A percentile compares a stretch with the other conserved stretches of the same genome.
Conservation (phyloP, 2,888 invertebrate species). For the Psylliodes chrysocephalus region DNA sequence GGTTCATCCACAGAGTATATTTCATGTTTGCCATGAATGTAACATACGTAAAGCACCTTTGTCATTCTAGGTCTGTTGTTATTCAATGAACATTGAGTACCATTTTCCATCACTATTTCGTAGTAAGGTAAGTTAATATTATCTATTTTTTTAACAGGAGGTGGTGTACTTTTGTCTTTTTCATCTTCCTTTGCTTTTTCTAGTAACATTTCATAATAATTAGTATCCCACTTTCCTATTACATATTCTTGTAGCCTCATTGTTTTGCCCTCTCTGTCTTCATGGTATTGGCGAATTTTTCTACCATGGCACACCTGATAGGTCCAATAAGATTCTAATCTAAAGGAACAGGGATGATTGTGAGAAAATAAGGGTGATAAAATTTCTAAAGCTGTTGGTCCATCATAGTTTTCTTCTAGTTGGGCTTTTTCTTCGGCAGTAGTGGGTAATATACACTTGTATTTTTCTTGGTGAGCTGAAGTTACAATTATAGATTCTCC, state of each 20-base stretch:
- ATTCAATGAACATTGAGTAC: conserved; percentile 92
- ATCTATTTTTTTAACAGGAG: conserved; percentile 80
- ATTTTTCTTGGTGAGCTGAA: conserved; percentile 83
- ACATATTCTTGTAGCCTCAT: conserved; percentile 86
- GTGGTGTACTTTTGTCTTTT: conserved; percentile 65
- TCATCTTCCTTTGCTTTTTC: conserved; percentile 66
- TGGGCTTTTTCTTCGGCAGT: conserved; percentile 67
- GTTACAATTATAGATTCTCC: conserved; percentile 74
- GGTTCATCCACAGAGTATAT: conserved; percentile 93
- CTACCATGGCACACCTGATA: conserved; percentile 96
- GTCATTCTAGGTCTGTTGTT: conserved; percentile 79
- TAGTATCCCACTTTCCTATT: conserved; percentile 80
- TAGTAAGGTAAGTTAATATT: conserved; percentile 89
- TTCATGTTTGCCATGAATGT: conserved; percentile 88
- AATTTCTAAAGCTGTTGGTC: conserved; percentile 81
- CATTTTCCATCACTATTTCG: conserved; percentile 87
- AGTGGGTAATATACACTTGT: conserved; percentile 83
- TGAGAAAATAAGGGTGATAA: conserved; percentile 80
- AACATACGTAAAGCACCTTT: conserved; percentile 89
- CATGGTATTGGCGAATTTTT: conserved; percentile 93
- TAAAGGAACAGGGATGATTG: conserved; percentile 75
- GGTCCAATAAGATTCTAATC: conserved; percentile 93
- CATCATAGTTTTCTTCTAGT: conserved; percentile 73
- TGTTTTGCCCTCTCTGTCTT: conserved; percentile 88
- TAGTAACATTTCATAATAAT: conserved; percentile 71